Base-by-base conservation (phyloP, 2,113 vertebrate species). In the Misgurnus anguillicaudatus region DNA sequence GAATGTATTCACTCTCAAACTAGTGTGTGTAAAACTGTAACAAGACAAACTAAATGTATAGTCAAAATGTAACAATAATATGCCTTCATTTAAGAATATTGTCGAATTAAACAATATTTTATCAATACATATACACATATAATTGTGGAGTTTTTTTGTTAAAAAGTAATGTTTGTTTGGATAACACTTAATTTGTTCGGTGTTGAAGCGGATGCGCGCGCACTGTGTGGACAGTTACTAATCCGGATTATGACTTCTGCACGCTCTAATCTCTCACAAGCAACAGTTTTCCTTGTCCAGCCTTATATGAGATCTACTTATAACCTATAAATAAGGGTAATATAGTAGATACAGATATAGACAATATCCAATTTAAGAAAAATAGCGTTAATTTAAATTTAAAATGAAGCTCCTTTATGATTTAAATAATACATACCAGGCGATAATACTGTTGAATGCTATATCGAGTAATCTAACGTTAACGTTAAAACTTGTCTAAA, bases 211-310 rank as follows among this genome's bases (percentile, higher is more conserved):
- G 53, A 48, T 17, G 53, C 11, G 53, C 21, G 41, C 41, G 64
- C 45, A 16, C 55, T 21, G 3, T 24, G 45, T 61, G 31, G 55
- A 60, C 73, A 45, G 53, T 39, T 38, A 47, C 45, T 68, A 75
- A 64, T 79, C 81, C 62, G 69, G 64, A 82, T 79, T 69, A 75
- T 0, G 39, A 42, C 4, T n/a, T 75, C 63, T 78, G 63, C 60
- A 21, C 36, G 64, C 57, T 69, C 19, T 69, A 82, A 70, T 79
- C 57, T 64, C 77, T 36, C 17, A 53, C 19, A 48, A 75, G 53
- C 42, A 74, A 67, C 81, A 16, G 14, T 16, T 58, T 71, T 77
- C 58, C 68, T 67, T 13, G 7, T 19, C 38, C 38, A 58, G 2
- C 39, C 19, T 66, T 73, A 57, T 7, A n/a, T 31, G 24, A 31